These are phyloP conservation scores for Dolichotis patagonum DNA, from an alignment of 2,113 vertebrate species.

Conservation along the genomic window DNA sequence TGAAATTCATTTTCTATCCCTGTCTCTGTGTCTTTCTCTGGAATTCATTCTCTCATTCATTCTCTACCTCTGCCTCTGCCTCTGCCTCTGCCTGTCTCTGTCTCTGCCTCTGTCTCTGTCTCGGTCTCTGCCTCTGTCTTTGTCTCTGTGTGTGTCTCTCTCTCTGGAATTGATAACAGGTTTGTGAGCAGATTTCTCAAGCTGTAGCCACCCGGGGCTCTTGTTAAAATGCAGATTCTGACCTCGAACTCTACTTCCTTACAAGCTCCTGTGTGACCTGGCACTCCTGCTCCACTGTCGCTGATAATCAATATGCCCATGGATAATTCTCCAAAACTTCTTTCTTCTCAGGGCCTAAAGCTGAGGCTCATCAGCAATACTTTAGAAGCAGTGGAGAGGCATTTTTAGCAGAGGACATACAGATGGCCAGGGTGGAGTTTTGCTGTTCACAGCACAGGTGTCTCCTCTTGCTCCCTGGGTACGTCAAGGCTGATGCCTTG, in stretches of 20 bases:
- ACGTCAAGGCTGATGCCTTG: background rate
- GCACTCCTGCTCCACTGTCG: background rate
- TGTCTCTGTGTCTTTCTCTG: too few relatives aligned
- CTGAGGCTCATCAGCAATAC: background rate
- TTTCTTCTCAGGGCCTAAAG: background rate
- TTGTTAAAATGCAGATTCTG: constrained; percentile 10
- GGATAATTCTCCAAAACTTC: background rate
- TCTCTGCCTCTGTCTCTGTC: background rate
- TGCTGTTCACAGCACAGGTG: background rate
- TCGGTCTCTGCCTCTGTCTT: background rate
- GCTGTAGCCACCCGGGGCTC: background rate
- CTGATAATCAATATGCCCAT: background rate
- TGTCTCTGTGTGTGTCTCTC: too few relatives aligned
- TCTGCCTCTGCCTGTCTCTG: background rate
- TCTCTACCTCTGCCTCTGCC: background rate
- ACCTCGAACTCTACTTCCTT: background rate
- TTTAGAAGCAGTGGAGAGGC: background rate
- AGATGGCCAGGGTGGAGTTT: background rate
- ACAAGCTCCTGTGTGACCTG: background rate
- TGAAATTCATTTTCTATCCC: too few relatives aligned
- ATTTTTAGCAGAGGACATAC: background rate
- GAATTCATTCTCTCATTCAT: too few relatives aligned
- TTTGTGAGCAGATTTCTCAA: background rate
- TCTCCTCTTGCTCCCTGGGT: background rate
- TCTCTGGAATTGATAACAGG: background rate